A percentile compares a stretch with the other conserved stretches of the same genome.
Evolutionary conservation across 2,888 invertebrate genomes (phyloP).

Genomic region (Torymus auratus): DNA sequence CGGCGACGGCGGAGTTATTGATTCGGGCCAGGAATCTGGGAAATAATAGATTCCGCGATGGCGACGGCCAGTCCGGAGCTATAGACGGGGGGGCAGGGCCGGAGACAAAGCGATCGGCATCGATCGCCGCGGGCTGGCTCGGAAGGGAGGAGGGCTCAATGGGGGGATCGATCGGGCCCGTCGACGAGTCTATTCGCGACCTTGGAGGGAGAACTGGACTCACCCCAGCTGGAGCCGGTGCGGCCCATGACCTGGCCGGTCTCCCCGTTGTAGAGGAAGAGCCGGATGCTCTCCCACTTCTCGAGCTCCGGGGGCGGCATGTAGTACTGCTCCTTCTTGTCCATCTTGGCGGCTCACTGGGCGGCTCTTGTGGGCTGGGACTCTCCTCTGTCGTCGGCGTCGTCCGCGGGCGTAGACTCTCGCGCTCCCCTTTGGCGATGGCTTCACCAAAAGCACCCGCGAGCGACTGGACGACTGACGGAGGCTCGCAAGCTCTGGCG

Average conservation of each 20-base stretch:
- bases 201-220: conserved; percentile 77
- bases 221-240: conserved; percentile 96
- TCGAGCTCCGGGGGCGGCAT: conserved; percentile 85
- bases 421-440: conserved; percentile 8
- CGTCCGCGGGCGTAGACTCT: no score
- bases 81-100: background rate
- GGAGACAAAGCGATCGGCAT: no score
- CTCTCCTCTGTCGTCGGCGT: no score
- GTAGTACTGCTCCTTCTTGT: conserved; percentile 90
- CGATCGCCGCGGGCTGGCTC: no score
- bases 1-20: background rate
- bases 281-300: conserved; percentile 90
- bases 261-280: conserved; percentile 94
- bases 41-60: background rate
- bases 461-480: background rate
- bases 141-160: no score
- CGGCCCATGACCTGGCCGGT: conserved; percentile 94
- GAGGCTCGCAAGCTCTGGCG: background rate
- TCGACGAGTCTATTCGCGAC: no score
- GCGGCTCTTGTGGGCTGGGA: no score
- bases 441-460: conserved; percentile 22
- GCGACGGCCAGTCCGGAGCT: background rate
- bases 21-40: conserved; percentile 1
- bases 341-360: conserved; percentile 77
- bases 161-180: no score